Conservation (phyloP, 1,140 invertebrate genomes). For the Hydropsyche tenuis region DNA sequence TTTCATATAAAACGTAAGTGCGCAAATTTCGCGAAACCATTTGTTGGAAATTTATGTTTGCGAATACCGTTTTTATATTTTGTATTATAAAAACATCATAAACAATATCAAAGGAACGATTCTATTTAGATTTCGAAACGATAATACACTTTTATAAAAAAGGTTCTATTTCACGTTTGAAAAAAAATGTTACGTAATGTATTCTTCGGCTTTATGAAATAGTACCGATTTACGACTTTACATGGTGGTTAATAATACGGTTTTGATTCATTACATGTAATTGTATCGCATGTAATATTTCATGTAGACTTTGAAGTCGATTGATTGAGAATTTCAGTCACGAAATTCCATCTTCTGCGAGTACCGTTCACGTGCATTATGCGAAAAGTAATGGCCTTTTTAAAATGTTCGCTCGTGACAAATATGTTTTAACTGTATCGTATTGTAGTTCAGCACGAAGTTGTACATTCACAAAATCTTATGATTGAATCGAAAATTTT, state of each 20-base stretch:
- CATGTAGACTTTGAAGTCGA: neutral
- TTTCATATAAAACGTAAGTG: constrained; percentile 17
- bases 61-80: too few relatives aligned
- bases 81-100: neutral
- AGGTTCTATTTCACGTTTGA: neutral
- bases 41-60: constrained; percentile 15
- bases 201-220: neutral
- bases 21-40: constrained; percentile 21
- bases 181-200: neutral
- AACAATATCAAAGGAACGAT: constrained; percentile 17
- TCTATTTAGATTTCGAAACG: constrained; percentile 10
- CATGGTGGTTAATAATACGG: neutral
- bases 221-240: too few relatives aligned
- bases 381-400: neutral
- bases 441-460: too few relatives aligned
- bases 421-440: neutral
- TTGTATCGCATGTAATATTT: neutral
- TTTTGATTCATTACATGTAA: neutral
- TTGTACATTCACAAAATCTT: too few relatives aligned
- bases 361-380: constrained; percentile 4
- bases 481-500: too few relatives aligned
- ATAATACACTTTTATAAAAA: neutral
- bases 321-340: constrained; percentile 18
- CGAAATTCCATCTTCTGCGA: constrained; percentile 4
- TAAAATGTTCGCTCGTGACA: neutral